Evolutionary conservation across 2,888 invertebrate genomes (phyloP).

Genomic region (Pristionchus exspectatus): DNA sequence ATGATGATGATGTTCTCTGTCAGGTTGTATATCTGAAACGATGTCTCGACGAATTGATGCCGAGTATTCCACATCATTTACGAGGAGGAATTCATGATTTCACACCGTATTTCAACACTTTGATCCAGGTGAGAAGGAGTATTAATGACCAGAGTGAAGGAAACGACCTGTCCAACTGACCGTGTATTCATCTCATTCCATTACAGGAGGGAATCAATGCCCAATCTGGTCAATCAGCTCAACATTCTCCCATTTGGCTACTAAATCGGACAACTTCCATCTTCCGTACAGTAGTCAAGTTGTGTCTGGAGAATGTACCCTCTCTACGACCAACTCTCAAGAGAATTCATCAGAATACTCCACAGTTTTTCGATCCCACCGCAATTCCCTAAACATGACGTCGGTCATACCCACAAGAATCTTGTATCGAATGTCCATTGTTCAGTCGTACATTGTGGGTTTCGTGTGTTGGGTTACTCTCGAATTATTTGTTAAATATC

Average conservation of each 20-base stretch:
- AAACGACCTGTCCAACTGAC: background rate
- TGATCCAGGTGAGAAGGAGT: constrained; percentile 60
- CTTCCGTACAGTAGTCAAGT: constrained; percentile 65
- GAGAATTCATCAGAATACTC: constrained; percentile 55
- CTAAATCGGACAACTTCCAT: constrained; percentile 61
- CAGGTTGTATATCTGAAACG: constrained; percentile 65
- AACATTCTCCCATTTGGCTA: constrained; percentile 57
- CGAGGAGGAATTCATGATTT: constrained; percentile 70
- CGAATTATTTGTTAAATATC: background rate
- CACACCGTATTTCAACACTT: constrained; percentile 64
- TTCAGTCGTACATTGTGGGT: background rate
- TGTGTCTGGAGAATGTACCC: constrained; percentile 54
- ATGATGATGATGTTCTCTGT: background rate
- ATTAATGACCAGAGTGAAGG: too few species aligned
- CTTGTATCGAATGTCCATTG: background rate
- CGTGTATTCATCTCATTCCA: background rate
- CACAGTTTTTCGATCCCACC: constrained; percentile 59
- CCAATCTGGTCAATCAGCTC: constrained; percentile 58
- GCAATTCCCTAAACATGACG: background rate
- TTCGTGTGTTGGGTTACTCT: background rate
- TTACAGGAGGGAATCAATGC: constrained; percentile 62
- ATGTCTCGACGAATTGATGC: constrained; percentile 66
- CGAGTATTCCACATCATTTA: constrained; percentile 65
- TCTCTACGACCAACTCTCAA: constrained; percentile 57
- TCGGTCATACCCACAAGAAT: background rate